These are phyloP conservation scores for Conus ventricosus DNA, from an alignment of 1,140 invertebrate species.

Conservation along the genomic window DNA sequence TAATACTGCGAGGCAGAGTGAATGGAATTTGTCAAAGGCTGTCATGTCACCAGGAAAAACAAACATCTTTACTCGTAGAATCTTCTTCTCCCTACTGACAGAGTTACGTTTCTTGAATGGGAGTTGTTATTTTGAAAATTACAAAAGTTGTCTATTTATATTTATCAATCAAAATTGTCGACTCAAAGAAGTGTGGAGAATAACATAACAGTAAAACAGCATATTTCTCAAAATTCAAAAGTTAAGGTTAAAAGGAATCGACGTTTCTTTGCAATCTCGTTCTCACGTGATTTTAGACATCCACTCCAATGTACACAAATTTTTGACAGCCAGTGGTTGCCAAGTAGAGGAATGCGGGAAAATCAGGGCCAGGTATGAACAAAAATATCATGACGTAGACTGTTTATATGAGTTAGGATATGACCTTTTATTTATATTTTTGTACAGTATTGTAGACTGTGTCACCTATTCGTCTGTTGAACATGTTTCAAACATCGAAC, in stretches of 20 bases:
- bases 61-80: background rate
- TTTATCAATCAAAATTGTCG: too few relatives aligned
- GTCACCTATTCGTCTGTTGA: too few relatives aligned
- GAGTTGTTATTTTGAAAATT: background rate
- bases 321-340: slow-evolving; percentile 35
- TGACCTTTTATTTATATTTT: background rate
- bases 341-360: slow-evolving; percentile 33
- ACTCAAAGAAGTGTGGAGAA: too few relatives aligned
- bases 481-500: too few relatives aligned
- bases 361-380: background rate
- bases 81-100: background rate
- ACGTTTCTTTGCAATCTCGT: slow-evolving; percentile 9
- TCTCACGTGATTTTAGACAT: slow-evolving; percentile 16
- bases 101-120: background rate
- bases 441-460: background rate
- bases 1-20: background rate
- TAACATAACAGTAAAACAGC: too few relatives aligned
- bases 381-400: background rate
- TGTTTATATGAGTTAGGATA: too few relatives aligned
- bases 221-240: too few relatives aligned
- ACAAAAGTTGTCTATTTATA: background rate
- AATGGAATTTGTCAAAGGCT: background rate
- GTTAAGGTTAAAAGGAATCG: background rate
- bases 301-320: slow-evolving; percentile 50
- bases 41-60: slow-evolving; percentile 15